Conservation (phyloP, 2,797 vertebrate species). For the Tangara arthus region DNA sequence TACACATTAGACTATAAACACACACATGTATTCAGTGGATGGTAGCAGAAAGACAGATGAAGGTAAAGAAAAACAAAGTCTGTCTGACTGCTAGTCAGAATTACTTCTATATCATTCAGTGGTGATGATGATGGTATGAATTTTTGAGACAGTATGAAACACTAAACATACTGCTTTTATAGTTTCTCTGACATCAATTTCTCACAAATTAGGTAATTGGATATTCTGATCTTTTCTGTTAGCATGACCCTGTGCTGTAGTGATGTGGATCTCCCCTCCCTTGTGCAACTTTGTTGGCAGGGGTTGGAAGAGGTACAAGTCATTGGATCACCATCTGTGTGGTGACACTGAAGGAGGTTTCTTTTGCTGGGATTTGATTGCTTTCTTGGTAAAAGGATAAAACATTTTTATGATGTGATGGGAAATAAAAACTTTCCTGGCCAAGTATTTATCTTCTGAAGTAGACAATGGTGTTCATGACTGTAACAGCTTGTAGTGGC, state of each 20-base stretch:
- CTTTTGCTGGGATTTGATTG: not conserved
- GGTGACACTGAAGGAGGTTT: not conserved
- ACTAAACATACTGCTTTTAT: not conserved
- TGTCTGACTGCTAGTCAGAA: not conserved
- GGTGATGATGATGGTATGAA: not conserved
- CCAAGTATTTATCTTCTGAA: not conserved
- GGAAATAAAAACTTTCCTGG: not conserved
- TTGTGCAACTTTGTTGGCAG: not conserved
- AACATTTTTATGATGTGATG: not conserved
- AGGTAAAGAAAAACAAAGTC: not conserved
- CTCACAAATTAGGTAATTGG: not conserved
- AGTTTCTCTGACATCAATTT: not conserved
- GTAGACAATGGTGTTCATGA: not conserved
- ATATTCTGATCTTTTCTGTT: not conserved
- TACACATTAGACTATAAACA: not conserved
- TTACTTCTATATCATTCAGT: not conserved
- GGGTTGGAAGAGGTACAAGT: not conserved
- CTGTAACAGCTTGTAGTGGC: not conserved
- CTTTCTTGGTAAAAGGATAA: not conserved
- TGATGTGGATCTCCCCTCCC: not conserved
- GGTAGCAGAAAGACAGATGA: not conserved
- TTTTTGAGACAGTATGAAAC: not conserved
- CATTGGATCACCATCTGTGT: not conserved
- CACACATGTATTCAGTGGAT: accelerated
- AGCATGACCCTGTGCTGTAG: not conserved